Percentiles rank a stretch among this genome's conserved stretches.
Conservation (phyloP, 2,888 invertebrate genomes). For the Calliopum simillimum region DNA sequence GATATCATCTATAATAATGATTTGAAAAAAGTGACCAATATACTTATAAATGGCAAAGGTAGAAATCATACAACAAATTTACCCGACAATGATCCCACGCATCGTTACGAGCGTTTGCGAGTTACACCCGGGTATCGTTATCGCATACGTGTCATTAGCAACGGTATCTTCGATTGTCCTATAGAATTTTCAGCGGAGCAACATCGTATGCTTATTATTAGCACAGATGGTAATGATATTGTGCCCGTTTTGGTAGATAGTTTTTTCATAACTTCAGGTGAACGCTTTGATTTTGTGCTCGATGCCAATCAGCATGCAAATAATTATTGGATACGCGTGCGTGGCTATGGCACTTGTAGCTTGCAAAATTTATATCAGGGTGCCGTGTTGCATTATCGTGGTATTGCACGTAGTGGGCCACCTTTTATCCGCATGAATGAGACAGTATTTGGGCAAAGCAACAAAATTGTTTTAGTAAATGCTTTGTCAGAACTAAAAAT, state of each 20-base stretch:
- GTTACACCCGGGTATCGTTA: slow-evolving; percentile 61
- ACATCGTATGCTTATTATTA: slow-evolving; percentile 59
- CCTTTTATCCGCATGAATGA: slow-evolving; percentile 35
- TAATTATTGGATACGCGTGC: slow-evolving; percentile 62
- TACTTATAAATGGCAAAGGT: slow-evolving; percentile 63
- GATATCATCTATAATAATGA: slow-evolving; percentile 60
- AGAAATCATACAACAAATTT: slow-evolving; percentile 56
- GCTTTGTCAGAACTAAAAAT: slow-evolving; percentile 25
- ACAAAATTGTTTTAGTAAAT: slow-evolving; percentile 45
- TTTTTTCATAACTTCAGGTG: slow-evolving; percentile 61
- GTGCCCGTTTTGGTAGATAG: slow-evolving; percentile 61
- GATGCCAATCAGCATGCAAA: slow-evolving; percentile 60
- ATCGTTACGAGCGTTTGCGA: slow-evolving; percentile 59
- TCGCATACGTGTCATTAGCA: slow-evolving; percentile 60
- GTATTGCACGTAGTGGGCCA: slow-evolving; percentile 49
- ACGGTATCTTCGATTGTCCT: slow-evolving; percentile 61
- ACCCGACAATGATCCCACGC: slow-evolving; percentile 55
- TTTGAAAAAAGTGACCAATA: slow-evolving; percentile 55
- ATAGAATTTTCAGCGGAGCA: slow-evolving; percentile 63
- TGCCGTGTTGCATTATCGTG: slow-evolving; percentile 60
- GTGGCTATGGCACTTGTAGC: slow-evolving; percentile 59
- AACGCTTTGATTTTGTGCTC: slow-evolving; percentile 62
- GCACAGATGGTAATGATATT: slow-evolving; percentile 63
- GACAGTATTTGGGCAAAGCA: slow-evolving; percentile 30
- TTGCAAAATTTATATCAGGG: slow-evolving; percentile 59